Evolutionary conservation across 2,113 vertebrate genomes (phyloP).

Genomic region (Hassar affinis): DNA sequence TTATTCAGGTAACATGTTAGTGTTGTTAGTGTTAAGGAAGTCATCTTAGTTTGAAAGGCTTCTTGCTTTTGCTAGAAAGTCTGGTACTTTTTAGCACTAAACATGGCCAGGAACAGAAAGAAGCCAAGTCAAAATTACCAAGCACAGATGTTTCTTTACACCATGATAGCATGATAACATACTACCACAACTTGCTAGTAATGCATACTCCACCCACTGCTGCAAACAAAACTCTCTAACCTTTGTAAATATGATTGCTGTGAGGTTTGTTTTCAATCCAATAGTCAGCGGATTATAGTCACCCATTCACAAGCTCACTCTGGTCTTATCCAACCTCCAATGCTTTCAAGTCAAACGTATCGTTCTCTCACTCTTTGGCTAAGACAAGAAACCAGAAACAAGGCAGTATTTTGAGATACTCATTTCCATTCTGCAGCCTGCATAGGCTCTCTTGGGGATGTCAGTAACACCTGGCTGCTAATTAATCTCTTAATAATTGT

Average conservation of each 20-base stretch:
- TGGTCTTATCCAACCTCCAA: neutral
- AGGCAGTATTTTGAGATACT: neutral
- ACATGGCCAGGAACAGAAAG: neutral
- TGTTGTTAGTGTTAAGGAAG: neutral
- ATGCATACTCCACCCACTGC: neutral
- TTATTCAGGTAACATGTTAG: neutral
- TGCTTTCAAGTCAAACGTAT: neutral
- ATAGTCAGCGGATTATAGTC: neutral
- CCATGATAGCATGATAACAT: neutral
- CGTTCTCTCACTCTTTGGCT: neutral
- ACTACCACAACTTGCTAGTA: too few relatives aligned
- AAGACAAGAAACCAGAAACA: neutral
- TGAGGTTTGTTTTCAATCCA: neutral
- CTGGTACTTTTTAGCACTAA: neutral
- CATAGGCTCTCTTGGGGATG: neutral
- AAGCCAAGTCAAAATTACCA: neutral
- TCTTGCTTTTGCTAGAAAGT: neutral
- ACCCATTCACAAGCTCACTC: neutral
- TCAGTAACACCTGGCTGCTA: too few relatives aligned
- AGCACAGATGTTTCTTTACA: neutral
- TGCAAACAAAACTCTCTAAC: neutral
- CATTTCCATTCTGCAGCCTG: neutral
- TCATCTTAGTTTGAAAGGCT: neutral
- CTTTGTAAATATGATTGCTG: neutral
- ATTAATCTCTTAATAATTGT: too few relatives aligned